Evolutionary conservation across 2,113 vertebrate species (phyloP).

Genomic region (Rutilus rutilus): DNA sequence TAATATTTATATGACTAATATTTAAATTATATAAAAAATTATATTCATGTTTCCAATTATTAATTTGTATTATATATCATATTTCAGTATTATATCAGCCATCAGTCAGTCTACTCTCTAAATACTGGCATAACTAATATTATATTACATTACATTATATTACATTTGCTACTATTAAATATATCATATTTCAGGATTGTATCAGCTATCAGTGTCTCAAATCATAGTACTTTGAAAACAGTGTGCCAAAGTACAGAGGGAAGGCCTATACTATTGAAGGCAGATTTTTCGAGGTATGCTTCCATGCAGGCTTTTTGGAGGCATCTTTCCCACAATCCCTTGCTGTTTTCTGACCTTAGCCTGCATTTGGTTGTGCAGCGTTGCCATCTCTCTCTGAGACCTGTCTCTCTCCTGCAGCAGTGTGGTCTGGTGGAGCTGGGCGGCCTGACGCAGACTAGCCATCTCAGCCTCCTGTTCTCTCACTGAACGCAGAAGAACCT

Average conservation of each 20-base stretch:
- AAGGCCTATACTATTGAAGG: neutral
- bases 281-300: neutral
- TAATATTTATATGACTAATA: neutral
- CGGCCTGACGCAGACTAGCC: constrained; percentile 67
- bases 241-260: too few relatives aligned
- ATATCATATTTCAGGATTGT: neutral
- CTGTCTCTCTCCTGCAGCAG: constrained; percentile 73
- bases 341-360: constrained; percentile 69
- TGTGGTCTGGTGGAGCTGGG: constrained; percentile 69
- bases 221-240: neutral
- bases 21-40: too few relatives aligned
- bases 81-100: too few relatives aligned
- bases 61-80: too few relatives aligned
- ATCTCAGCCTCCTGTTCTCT: constrained; percentile 73
- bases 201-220: neutral
- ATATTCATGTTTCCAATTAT: too few relatives aligned
- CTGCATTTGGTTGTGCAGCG: constrained; percentile 72
- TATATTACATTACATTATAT: too few relatives aligned
- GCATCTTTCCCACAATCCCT: neutral
- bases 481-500: constrained; percentile 59
- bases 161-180: too few relatives aligned
- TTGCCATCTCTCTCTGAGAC: constrained; percentile 68
- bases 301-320: neutral
- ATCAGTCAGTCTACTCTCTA: too few relatives aligned
- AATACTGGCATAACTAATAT: too few relatives aligned